These are phyloP conservation scores for Dermochelys coriacea DNA, from an alignment of 2,797 vertebrate genomes.

Conservation along the genomic window DNA sequence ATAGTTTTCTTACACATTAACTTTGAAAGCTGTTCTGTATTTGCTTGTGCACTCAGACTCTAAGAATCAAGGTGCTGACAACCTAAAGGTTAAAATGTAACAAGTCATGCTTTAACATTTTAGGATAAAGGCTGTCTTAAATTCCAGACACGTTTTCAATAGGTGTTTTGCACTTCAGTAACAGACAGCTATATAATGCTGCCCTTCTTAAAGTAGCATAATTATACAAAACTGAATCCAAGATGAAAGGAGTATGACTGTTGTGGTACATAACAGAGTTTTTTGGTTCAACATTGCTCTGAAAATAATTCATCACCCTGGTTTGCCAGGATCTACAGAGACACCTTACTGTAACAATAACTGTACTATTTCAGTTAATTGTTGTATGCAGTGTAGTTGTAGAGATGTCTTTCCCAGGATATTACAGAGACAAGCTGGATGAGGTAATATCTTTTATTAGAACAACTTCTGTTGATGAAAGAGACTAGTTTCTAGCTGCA, in stretches of 20 bases:
- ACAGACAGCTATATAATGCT: not conserved
- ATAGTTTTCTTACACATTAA: not conserved
- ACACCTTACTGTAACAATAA: not conserved
- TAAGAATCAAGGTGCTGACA: not conserved
- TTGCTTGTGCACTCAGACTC: not conserved
- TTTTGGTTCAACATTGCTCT: not conserved
- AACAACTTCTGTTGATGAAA: not conserved
- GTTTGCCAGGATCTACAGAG: not conserved
- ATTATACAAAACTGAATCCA: not conserved
- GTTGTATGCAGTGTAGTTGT: not conserved
- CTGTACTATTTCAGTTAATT: not conserved
- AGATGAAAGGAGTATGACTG: not conserved
- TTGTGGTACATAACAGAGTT: not conserved
- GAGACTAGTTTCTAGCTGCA: not conserved
- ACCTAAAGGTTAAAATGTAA: conserved; percentile 19
- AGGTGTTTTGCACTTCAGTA: not conserved
- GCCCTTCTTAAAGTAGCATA: not conserved
- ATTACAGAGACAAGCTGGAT: not conserved
- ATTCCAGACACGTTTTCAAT: not conserved
- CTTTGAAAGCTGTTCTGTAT: not conserved
- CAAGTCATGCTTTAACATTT: not conserved
- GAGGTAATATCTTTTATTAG: not conserved
- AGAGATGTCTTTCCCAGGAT: not conserved
- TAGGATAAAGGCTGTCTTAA: not conserved
- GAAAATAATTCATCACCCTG: not conserved